Conservation (phyloP, 2,113 vertebrate genomes). For the Galbula dea region DNA sequence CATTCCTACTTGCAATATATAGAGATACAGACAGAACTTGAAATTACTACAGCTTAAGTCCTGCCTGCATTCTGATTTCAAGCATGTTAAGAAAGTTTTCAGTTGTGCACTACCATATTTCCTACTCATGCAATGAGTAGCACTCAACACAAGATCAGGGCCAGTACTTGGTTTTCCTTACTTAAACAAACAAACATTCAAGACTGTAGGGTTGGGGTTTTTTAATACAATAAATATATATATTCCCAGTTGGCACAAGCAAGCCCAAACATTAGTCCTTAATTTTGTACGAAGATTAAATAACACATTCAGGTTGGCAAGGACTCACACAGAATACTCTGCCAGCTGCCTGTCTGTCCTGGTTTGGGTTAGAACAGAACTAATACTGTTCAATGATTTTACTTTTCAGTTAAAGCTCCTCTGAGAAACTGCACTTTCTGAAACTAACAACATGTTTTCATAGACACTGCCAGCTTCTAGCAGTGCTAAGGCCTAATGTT, state of each 20-base stretch:
- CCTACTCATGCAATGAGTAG: neutral
- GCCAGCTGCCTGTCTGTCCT: neutral
- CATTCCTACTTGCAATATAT: neutral
- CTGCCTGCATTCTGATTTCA: neutral
- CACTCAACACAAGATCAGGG: neutral
- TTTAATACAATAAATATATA: neutral
- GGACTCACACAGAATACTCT: neutral
- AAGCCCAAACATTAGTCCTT: neutral
- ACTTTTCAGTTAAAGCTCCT: too few species aligned
- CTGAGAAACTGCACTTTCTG: too few species aligned
- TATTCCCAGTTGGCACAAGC: neutral
- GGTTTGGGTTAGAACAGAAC: too few species aligned
- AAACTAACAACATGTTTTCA: too few species aligned
- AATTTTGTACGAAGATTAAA: neutral
- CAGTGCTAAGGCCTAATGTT: too few species aligned
- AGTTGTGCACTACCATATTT: neutral
- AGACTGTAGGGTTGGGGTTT: accelerated
- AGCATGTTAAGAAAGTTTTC: accelerated
- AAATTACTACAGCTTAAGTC: neutral
- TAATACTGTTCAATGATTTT: too few species aligned
- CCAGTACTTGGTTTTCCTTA: neutral
- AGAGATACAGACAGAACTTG: neutral
- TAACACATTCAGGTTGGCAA: neutral
- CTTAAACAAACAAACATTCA: neutral
- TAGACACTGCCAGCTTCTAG: too few species aligned